Conservation (phyloP, 1,140 invertebrate genomes). For the Panagrolaimus sp. region DNA sequence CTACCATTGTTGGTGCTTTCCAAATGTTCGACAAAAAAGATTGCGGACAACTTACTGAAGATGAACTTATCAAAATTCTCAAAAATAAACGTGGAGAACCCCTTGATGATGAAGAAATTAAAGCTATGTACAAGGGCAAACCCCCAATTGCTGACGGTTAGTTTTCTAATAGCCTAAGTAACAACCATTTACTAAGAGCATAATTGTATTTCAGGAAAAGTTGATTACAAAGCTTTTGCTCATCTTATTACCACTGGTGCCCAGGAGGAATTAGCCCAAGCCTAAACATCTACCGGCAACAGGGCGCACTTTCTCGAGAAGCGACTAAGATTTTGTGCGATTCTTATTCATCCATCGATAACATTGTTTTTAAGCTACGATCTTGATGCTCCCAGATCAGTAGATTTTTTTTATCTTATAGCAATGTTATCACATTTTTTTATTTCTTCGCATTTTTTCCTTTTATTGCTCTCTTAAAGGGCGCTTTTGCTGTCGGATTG, state of each 20-base stretch:
- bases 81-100: constrained; percentile 57
- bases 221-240: constrained; percentile 58
- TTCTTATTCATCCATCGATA: not conserved
- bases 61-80: constrained; percentile 55
- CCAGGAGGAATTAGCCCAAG: constrained; percentile 55
- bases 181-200: too few relatives aligned
- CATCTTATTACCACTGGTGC: constrained; percentile 57
- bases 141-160: constrained; percentile 53
- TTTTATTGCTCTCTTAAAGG: constrained; percentile 13
- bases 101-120: constrained; percentile 54
- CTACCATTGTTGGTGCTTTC: constrained; percentile 92
- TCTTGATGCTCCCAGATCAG: constrained; percentile 11
- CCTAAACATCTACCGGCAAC: constrained; percentile 37
- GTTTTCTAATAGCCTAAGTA: not conserved
- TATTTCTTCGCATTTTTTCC: constrained; percentile 1
- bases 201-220: constrained; percentile 33
- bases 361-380: not conserved
- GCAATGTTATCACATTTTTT: not conserved
- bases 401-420: too few relatives aligned
- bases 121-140: constrained; percentile 59
- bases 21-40: constrained; percentile 93
- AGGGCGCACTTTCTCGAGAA: constrained; percentile 13
- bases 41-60: constrained; percentile 60
- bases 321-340: constrained; percentile 9
- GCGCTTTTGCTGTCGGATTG: constrained; percentile 15